Base-by-base conservation (phyloP, 2,797 vertebrate genomes). In the Hydrolagus colliei region DNA sequence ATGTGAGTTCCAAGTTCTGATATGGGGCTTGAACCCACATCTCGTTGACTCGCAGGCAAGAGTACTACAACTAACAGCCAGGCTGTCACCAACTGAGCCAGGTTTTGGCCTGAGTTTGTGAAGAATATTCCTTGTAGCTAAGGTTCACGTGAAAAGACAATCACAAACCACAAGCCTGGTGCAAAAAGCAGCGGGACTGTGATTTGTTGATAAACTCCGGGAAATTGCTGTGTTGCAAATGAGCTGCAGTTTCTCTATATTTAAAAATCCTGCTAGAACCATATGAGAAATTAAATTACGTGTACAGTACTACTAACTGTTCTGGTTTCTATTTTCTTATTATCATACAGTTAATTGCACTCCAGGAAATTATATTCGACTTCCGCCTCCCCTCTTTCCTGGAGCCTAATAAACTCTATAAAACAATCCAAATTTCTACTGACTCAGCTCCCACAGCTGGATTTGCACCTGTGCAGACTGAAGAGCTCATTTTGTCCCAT, bases 281-380 rank as follows among this genome's bases (percentile, higher is more conserved):
- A 14, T 63, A 16, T 35, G 22, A 18, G 62, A 27, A 80, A 61
- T 61, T 59, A 18, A 61, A 65, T 80, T 14, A 65, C 22, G 32
- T 22, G 4, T 9, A 61, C 0, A 62, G 27, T 65, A 14, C 59
- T 80, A 27, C 27, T 71, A 52, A 52, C 41, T 52, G 41, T 52
- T 3, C 41, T 52, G 41, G 41, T 52, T 52, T 5, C 20, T 71
- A 20, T 71, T 71, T 27, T 13, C 18, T 63, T 63, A 80, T 16
- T 2, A 20, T 9, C 16, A 59, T 59, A 18, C 2, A 35, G 32
- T 80, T 27, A 80, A 27, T 80, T 20, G 77, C 77, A 80, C 32
- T 80, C 78, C 78, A 65, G 27, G 78, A 35, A 67, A 80, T 67
- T 65, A 80, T 80, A 65, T 65, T 27, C 78, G 35, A 65, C 9